A percentile compares a stretch with the other conserved stretches of the same genome.
Evolutionary conservation across 2,113 vertebrate species (phyloP).

Genomic region (Cairina moschata): DNA sequence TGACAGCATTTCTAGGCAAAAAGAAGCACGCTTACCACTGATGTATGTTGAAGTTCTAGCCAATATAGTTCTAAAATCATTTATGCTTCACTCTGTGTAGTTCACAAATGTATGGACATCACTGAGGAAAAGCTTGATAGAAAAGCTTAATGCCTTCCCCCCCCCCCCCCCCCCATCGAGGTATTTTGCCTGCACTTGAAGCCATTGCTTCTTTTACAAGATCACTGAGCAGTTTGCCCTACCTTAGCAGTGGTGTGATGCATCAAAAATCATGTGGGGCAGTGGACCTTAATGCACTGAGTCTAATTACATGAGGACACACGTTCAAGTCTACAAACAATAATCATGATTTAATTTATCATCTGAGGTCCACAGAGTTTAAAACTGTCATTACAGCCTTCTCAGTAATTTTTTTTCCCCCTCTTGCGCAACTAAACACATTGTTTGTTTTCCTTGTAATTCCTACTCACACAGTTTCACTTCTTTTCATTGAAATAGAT

Average conservation of each 20-base stretch:
- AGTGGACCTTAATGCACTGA: not conserved
- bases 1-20: not conserved
- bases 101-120: not conserved
- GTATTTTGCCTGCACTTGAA: not conserved
- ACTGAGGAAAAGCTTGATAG: not conserved
- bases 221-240: not conserved
- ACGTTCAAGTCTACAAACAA: not conserved
- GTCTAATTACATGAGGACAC: not conserved
- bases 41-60: not conserved
- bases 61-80: not conserved
- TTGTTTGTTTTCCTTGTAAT: too few relatives aligned
- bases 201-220: not conserved
- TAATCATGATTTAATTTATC: not conserved
- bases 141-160: not conserved
- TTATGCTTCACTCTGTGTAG: not conserved
- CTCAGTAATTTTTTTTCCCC: not conserved
- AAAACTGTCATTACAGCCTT: not conserved
- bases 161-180: accelerated
- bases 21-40: not conserved
- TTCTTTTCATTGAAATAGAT: not conserved
- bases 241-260: not conserved
- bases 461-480: not conserved
- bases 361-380: not conserved
- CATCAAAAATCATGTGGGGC: not conserved
- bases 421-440: not conserved